Evolutionary conservation across 2,888 invertebrate species (phyloP).

Genomic region (Pristionchus japonicus): DNA sequence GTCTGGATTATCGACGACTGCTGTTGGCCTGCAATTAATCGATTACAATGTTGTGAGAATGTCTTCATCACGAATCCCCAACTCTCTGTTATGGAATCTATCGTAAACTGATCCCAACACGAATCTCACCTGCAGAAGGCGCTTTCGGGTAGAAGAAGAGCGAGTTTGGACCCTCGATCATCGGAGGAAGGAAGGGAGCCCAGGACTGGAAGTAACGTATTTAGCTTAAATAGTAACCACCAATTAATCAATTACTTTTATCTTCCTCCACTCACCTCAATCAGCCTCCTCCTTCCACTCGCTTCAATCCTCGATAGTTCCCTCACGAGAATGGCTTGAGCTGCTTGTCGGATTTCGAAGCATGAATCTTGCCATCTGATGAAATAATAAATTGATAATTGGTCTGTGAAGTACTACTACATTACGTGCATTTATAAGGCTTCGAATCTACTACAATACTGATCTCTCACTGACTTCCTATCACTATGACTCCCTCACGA

Average conservation of each 20-base stretch:
- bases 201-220: conserved; percentile 85
- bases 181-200: conserved; percentile 92
- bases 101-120: not conserved
- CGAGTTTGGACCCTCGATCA: conserved; percentile 77
- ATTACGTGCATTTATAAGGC: too few relatives aligned
- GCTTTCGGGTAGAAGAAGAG: conserved; percentile 71
- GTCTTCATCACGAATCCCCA: too few relatives aligned
- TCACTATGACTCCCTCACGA: not conserved
- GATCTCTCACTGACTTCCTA: too few relatives aligned
- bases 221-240: too few relatives aligned
- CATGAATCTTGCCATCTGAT: conserved; percentile 96
- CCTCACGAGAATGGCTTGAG: conserved; percentile 93
- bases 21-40: not conserved
- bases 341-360: conserved; percentile 93
- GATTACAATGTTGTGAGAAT: too few relatives aligned
- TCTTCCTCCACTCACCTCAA: conserved; percentile 9
- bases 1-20: conserved; percentile 21
- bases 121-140: conserved; percentile 38
- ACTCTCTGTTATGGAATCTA: not conserved
- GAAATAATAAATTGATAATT: too few relatives aligned
- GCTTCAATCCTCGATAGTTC: conserved; percentile 90
- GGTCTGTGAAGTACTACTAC: too few relatives aligned
- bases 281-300: conserved; percentile 80
- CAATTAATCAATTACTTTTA: not conserved
- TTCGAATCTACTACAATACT: too few relatives aligned